Evolutionary conservation across 2,797 vertebrate species (phyloP), one percentile per base, ranked within the genome.

Genomic region (Alexandromys oeconomus): DNA sequence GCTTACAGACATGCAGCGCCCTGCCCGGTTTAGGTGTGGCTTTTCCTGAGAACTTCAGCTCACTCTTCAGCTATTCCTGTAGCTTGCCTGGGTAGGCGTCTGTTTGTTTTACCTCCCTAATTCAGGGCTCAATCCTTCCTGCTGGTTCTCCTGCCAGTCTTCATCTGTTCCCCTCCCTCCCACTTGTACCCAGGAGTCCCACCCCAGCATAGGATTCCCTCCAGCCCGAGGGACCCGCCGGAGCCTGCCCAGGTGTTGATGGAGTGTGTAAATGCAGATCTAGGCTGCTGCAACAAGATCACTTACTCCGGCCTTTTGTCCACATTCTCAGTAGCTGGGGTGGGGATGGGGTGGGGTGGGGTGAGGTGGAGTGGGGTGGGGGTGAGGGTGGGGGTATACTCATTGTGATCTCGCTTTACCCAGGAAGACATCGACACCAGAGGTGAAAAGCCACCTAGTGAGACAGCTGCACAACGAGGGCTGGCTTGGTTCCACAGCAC

Each of bases 91-190:
- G 7, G 65, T 82, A 57, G 27, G 51, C 57, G 23, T 85, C 51
- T 25, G 21, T 2, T 34, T 43, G 6, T 5, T 3, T 23, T 43
- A 11, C 7, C 5, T 4, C 3, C 29, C 48, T 12, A 11, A 31
- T 23, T 63, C 71, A 37, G 40, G 34, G 29, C 74, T 67, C 59
- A 51, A 23, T 59, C 63, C 9, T 3, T 51, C 61, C 23, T 12
- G 1, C 84, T 90, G 69, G 69, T 40, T 94, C 80, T 80, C 43
- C 86, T 48, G 34, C 34, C 34, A 2, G 10, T 2, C 34, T 11
- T 11, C 29, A 46, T 14, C 19, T 2, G 23, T 12, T 27, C 40
- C 29, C 37, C 37, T 13, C 21, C 15, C 85, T 79, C 48, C 59
- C 31, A 3, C 23, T 57, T 27, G 37, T 6, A 17, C 19, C 54